Conservation (phyloP, 2,888 invertebrate species). For the Reticulitermes lucifugus region DNA sequence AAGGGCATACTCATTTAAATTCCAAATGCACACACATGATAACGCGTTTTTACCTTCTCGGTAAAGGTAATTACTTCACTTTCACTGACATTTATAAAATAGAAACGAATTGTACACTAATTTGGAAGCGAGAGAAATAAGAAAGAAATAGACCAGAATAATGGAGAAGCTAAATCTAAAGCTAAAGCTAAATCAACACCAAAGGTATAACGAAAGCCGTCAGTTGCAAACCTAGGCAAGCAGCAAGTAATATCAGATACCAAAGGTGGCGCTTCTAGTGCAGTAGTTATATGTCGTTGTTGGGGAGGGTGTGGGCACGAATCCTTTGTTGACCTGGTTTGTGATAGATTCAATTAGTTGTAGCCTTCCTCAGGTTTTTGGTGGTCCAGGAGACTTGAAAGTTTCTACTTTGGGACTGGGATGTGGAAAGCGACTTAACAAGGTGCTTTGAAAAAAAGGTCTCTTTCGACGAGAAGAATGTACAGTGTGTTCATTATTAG, state of each 20-base stretch:
- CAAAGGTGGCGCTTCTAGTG: background rate
- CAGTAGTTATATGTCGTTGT: background rate
- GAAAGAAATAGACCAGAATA: background rate
- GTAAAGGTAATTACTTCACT: background rate
- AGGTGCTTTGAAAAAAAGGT: too few species aligned
- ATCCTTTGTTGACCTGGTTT: constrained; percentile 21
- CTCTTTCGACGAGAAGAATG: too few species aligned
- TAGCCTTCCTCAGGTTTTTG: constrained; percentile 21
- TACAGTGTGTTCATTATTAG: too few species aligned
- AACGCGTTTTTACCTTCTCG: too few species aligned
- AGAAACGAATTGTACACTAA: background rate
- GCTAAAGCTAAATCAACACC: background rate
- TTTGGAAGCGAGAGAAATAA: background rate
- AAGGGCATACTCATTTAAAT: background rate
- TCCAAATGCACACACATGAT: background rate
- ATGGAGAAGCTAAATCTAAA: background rate
- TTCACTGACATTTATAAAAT: background rate
- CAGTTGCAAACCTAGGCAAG: background rate
- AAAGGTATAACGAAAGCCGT: background rate
- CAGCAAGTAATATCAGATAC: background rate
- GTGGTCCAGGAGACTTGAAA: background rate
- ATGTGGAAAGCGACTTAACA: too few species aligned
- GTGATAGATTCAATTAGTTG: constrained; percentile 23
- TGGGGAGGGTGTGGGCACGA: background rate
- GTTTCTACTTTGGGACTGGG: too few species aligned